Percentiles rank a stretch among this genome's conserved stretches.
These are phyloP conservation scores for Indri indri DNA, from an alignment of 2,113 vertebrate genomes.

Conservation along the genomic window DNA sequence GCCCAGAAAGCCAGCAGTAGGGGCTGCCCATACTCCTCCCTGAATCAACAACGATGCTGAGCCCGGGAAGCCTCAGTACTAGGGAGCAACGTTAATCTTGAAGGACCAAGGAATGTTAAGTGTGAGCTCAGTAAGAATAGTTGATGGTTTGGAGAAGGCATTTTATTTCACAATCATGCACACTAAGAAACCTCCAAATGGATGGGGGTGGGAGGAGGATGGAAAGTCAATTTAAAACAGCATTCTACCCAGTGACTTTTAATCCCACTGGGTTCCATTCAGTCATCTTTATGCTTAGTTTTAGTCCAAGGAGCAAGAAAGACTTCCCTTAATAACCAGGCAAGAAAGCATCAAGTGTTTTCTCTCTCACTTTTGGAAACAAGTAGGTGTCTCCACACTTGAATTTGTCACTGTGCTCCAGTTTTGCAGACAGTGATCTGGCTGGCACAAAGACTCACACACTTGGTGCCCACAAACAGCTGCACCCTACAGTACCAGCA, in stretches of 20 bases:
- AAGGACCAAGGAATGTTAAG: neutral
- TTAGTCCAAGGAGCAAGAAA: conserved; percentile 49
- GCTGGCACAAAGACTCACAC: conserved; percentile 68
- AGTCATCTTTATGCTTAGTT: neutral
- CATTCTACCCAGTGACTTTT: neutral
- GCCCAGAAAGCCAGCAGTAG: neutral
- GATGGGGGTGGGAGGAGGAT: neutral
- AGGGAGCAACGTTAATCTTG: neutral
- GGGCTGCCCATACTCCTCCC: neutral
- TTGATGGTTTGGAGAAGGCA: neutral
- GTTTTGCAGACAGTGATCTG: conserved; percentile 46
- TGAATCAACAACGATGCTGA: neutral
- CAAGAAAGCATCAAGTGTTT: conserved; percentile 73
- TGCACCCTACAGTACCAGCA: conserved; percentile 70
- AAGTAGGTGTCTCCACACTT: conserved; percentile 62
- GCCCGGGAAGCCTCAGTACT: neutral
- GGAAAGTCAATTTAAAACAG: neutral
- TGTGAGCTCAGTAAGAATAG: neutral
- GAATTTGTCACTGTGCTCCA: conserved; percentile 70
- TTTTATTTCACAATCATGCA: neutral
- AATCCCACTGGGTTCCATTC: neutral
- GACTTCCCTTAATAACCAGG: conserved; percentile 51
- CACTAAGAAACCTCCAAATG: neutral
- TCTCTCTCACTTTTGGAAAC: conserved; percentile 51
- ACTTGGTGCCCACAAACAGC: conserved; percentile 68